Percentiles rank a stretch among this genome's conserved stretches.
Evolutionary conservation across 2,888 invertebrate species (phyloP).

Genomic region (Hirudinaria manillensis): DNA sequence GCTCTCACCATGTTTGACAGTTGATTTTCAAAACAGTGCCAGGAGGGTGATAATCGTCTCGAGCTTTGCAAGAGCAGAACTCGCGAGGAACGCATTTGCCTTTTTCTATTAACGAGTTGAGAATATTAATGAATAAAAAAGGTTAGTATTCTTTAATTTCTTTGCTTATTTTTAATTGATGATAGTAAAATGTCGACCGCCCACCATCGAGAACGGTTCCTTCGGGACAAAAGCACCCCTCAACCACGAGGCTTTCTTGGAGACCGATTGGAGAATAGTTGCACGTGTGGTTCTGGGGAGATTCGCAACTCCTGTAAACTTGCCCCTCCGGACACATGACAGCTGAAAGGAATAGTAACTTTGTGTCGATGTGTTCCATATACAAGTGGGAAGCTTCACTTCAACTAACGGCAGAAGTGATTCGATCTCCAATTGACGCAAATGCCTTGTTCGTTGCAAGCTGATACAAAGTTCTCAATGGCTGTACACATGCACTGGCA

Average conservation of each 20-base stretch:
- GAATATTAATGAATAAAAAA: background rate
- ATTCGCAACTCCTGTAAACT: conserved; percentile 36
- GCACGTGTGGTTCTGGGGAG: conserved; percentile 32
- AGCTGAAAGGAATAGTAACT: conserved; percentile 26
- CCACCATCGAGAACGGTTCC: conserved; percentile 34
- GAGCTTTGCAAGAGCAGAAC: conserved; percentile 41
- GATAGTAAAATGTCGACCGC: background rate
- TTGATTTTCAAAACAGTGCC: conserved; percentile 35
- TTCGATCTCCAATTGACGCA: conserved; percentile 27
- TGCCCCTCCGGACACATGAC: conserved; percentile 38
- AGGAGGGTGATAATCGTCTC: conserved; percentile 37
- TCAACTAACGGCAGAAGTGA: conserved; percentile 28
- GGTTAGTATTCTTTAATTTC: background rate
- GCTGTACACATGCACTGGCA: conserved; percentile 31
- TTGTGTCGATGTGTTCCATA: background rate
- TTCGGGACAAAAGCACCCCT: conserved; percentile 38
- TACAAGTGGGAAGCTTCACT: background rate
- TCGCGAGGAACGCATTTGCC: conserved; percentile 40
- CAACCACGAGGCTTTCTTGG: conserved; percentile 29
- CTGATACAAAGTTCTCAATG: conserved; percentile 25
- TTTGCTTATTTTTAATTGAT: background rate
- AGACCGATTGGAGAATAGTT: conserved; percentile 28
- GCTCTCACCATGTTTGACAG: conserved; percentile 37
- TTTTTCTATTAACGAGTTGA: conserved; percentile 26
- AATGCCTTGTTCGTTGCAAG: conserved; percentile 24